phyloP scores from a whole-genome alignment of 2,888 invertebrate genomes.

The Leucoptera coffeella region DNA sequence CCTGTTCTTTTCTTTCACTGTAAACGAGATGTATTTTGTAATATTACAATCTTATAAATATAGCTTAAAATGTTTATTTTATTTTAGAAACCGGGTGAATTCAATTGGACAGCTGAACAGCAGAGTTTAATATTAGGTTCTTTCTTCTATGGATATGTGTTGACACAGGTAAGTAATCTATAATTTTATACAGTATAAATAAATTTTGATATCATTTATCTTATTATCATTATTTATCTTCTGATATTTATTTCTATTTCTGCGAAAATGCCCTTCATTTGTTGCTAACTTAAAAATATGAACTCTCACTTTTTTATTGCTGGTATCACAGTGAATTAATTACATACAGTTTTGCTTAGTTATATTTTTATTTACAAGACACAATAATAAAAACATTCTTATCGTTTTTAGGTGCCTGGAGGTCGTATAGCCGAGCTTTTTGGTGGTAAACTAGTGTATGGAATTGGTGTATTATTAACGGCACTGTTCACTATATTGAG shows the following conservation, averaged over 20 bases:
- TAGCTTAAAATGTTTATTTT: too few species aligned
- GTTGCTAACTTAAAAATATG: too few species aligned
- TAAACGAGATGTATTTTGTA: background rate
- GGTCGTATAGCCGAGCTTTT: slow-evolving; percentile 77
- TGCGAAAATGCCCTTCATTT: too few species aligned
- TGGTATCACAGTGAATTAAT: too few species aligned
- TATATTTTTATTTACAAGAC: too few species aligned
- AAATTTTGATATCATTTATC: too few species aligned
- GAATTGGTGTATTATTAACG: slow-evolving; percentile 73
- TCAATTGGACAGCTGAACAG: slow-evolving; percentile 71
- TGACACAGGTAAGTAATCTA: slow-evolving; percentile 63
- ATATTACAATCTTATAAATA: slow-evolving; percentile 5
- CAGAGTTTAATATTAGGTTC: slow-evolving; percentile 77
- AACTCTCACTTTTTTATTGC: too few species aligned
- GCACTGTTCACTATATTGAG: slow-evolving; percentile 77
- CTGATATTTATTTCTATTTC: too few species aligned
- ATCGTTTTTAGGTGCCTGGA: slow-evolving; percentile 51
- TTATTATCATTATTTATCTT: too few species aligned
- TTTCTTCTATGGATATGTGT: slow-evolving; percentile 78
- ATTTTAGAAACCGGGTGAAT: slow-evolving; percentile 62
- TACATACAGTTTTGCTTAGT: too few species aligned
- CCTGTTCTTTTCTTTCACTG: background rate
- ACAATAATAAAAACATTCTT: background rate
- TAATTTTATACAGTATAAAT: too few species aligned
- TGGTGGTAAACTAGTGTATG: slow-evolving; percentile 86